Evolutionary conservation across 1,140 invertebrate species (phyloP), one percentile per base, ranked within the genome.

Genomic region (Pogonomyrmex barbatus): DNA sequence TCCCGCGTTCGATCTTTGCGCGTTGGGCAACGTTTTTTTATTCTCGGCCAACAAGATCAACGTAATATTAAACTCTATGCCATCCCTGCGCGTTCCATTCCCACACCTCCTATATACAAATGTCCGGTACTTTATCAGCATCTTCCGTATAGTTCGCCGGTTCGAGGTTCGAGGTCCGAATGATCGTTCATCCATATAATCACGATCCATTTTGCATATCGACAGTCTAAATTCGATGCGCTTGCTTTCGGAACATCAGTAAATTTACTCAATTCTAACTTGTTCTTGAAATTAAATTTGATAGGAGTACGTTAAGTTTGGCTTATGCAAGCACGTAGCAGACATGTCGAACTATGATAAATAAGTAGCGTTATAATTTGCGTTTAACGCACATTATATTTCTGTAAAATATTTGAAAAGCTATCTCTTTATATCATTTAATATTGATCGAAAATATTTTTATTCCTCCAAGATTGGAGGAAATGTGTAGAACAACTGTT

Each of bases 71-170:
- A 83, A 83, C 68, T 83, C 68, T 36, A 75, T 83, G 58, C 42
- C 47, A 14, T 54, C 39, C 17, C 39, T 8, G 14, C n/a, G 47
- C 47, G 36, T 52, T 12, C 8, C 24, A 24, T 24, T 24, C 24
- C 24, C 24, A 24, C 24, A 24, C 24, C 45, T 50, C 65, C 45
- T 14, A 42, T 75, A 75, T 75, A 83, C 79, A 83, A 82, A 83
- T 83, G 68, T n/a, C 56, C 68, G 54, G 73, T 83, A 83, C 54
- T 83, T 75, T 83, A 56, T 83, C 79, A 83, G 54, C 79, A 62
- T 83, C 54, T 73, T 83, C 24, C 33, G 39, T 6, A 12, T 36
- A 30, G 52, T 12, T 56, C 62, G 12, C 30, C 47, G 30, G 42
- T 42, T 45, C 12, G 65, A 83, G 30, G 75, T 47, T 54, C 79